Conservation (phyloP, 2,888 invertebrate genomes). For the Tridacna crocea region DNA sequence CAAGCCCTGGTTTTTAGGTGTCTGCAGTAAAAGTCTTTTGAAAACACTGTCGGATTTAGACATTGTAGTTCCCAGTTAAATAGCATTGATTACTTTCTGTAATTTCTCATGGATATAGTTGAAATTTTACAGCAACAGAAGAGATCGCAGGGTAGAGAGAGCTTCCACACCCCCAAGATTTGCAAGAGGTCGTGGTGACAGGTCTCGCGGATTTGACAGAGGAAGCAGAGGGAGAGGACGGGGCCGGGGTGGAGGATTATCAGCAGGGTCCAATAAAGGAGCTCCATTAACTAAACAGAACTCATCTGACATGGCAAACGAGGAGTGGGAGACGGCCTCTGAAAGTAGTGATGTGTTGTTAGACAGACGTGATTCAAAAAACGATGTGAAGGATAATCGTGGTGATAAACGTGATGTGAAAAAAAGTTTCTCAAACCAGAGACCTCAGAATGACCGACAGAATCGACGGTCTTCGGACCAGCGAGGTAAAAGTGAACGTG, state of each 20-base stretch:
- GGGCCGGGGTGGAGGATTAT: slow-evolving; percentile 76
- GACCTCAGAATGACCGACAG: slow-evolving; percentile 82
- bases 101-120: no score
- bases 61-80: no score
- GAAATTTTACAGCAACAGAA: slow-evolving; percentile 28
- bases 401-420: slow-evolving; percentile 75
- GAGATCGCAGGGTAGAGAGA: slow-evolving; percentile 72
- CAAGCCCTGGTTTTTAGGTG: no score
- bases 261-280: slow-evolving; percentile 70
- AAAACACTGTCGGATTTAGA: no score
- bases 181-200: slow-evolving; percentile 63
- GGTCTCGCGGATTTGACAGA: slow-evolving; percentile 33
- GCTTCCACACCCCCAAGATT: slow-evolving; percentile 76
- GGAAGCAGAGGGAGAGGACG: slow-evolving; percentile 68
- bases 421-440: slow-evolving; percentile 84
- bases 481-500: slow-evolving; percentile 58
- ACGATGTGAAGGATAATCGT: slow-evolving; percentile 73
- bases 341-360: slow-evolving; percentile 89
- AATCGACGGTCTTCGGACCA: slow-evolving; percentile 68
- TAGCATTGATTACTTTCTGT: no score
- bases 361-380: slow-evolving; percentile 77
- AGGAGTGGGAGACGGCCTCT: slow-evolving; percentile 91
- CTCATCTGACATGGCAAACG: slow-evolving; percentile 81
- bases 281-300: slow-evolving; percentile 82
- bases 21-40: no score